Conservation (phyloP, 2,113 vertebrate species). For the Cynoglossus semilaevis region DNA sequence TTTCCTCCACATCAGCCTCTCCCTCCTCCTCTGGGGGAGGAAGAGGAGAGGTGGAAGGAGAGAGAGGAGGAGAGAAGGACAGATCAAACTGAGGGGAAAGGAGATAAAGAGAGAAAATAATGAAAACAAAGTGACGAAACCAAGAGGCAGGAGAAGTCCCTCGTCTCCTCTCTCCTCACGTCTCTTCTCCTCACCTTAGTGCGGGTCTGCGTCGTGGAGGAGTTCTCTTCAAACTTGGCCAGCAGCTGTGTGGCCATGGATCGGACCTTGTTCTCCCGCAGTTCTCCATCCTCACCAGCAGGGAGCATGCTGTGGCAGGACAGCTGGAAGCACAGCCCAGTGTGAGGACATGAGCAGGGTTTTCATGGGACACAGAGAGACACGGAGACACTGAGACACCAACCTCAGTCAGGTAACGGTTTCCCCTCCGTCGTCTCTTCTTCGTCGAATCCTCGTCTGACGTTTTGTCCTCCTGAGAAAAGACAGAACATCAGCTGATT, state of each 20-base stretch:
- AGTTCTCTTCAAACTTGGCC: conserved; percentile 93
- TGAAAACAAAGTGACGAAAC: not conserved
- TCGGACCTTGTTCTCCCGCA: conserved; percentile 89
- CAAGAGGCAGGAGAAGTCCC: too few relatives aligned
- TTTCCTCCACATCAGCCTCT: conserved; percentile 18
- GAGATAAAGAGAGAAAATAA: not conserved
- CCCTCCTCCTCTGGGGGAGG: conserved; percentile 36
- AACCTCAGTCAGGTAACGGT: conserved; percentile 83
- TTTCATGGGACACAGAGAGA: not conserved
- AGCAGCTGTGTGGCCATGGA: conserved; percentile 92
- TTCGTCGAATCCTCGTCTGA: conserved; percentile 81
- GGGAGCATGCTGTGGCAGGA: conserved; percentile 74
- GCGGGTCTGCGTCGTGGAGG: conserved; percentile 57
- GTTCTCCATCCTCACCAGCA: conserved; percentile 72
- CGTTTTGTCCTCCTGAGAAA: conserved; percentile 81
- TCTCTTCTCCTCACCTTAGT: conserved; percentile 82
- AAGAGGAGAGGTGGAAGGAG: conserved; percentile 23
- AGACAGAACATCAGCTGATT: not conserved
- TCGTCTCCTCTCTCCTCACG: too few relatives aligned
- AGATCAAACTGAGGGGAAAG: not conserved
- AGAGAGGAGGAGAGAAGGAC: not conserved
- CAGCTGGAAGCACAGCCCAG: conserved; percentile 44
- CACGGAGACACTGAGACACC: not conserved
- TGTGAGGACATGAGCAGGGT: too few relatives aligned
- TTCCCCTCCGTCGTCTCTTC: conserved; percentile 84